Evolutionary conservation across 2,888 invertebrate species (phyloP).

Genomic region (Agrochola litura): DNA sequence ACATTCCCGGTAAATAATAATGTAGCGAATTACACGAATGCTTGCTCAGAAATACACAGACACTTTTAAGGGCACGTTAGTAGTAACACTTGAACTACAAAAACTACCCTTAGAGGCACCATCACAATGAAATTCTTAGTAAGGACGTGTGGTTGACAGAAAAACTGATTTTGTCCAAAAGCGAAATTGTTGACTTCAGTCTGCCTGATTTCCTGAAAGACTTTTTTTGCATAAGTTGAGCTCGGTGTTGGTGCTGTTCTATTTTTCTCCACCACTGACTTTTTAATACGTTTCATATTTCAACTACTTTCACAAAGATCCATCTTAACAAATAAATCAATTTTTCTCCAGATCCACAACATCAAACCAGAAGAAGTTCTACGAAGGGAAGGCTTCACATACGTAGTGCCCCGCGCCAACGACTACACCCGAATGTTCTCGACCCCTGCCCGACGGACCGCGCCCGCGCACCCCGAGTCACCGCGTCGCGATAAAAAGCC

Average conservation of each 20-base stretch:
- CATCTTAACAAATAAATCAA: slow-evolving; percentile 12
- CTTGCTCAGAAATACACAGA: background rate
- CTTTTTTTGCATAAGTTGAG: background rate
- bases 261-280: background rate
- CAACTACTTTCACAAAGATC: background rate
- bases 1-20: slow-evolving; percentile 90
- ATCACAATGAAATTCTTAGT: background rate
- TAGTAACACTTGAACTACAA: background rate
- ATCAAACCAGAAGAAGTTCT: slow-evolving; percentile 83
- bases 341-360: slow-evolving; percentile 62
- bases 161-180: background rate
- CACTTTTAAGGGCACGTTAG: background rate
- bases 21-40: too few relatives aligned
- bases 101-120: background rate
- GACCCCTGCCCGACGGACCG: slow-evolving; percentile 84
- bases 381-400: slow-evolving; percentile 88
- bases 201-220: background rate
- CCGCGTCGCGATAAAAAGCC: slow-evolving; percentile 87
- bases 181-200: background rate
- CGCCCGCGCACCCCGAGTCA: slow-evolving; percentile 85
- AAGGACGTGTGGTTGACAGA: background rate
- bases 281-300: background rate
- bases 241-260: background rate
- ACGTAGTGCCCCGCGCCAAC: slow-evolving; percentile 91
- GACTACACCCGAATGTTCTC: slow-evolving; percentile 90